These are phyloP conservation scores for Budorcas taxicolor DNA, from an alignment of 2,113 vertebrate species.

Conservation along the genomic window DNA sequence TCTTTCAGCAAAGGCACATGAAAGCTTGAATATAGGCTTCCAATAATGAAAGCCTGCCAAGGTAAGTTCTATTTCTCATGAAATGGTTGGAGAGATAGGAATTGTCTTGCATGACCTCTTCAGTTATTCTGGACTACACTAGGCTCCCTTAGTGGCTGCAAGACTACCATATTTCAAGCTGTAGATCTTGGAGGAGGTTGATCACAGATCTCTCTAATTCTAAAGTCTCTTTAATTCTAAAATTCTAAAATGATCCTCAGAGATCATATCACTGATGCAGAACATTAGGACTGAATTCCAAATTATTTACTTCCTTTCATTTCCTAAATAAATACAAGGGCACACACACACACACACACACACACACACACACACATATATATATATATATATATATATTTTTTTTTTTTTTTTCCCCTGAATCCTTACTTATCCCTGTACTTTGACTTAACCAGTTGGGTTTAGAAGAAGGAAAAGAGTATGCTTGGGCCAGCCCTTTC, in stretches of 20 bases:
- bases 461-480: not conserved
- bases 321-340: not conserved
- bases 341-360: not conserved
- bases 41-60: not conserved
- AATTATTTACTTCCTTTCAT: not conserved
- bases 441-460: not conserved
- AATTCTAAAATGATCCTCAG: not conserved
- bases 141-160: not conserved
- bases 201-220: not conserved
- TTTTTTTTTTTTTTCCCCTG: not conserved
- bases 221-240: not conserved
- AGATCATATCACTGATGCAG: not conserved
- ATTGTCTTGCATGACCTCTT: not conserved
- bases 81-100: not conserved
- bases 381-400: not conserved
- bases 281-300: not conserved
- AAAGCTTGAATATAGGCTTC: not conserved
- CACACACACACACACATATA: fast-evolving
- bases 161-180: not conserved
- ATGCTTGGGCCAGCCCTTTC: not conserved
- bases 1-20: not conserved
- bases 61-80: not conserved
- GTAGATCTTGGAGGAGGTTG: not conserved
- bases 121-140: not conserved
- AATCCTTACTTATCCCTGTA: not conserved